Base-by-base conservation (phyloP, 2,113 vertebrate species). In the Hippocampus mohnikei region DNA sequence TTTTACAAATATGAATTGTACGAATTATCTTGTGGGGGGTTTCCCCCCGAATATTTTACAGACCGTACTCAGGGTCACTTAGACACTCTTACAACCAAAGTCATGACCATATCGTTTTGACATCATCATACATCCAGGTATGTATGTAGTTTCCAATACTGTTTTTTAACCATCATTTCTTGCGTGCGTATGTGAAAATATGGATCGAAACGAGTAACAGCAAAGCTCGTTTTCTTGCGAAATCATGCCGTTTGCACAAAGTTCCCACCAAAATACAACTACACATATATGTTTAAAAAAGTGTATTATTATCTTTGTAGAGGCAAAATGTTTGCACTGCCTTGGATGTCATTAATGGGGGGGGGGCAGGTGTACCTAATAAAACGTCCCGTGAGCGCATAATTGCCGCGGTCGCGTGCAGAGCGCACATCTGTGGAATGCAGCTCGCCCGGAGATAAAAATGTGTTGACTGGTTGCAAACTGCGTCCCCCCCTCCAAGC, bases 341-440 rank as follows among this genome's bases (percentile, higher is more conserved):
- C 11, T 23, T 9, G 10, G 50, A 52, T 58, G 55, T 40, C 20
- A n/a, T 62, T 21, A 40, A 15, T 13, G 63, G 8, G n/a, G 7
- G 41, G n/a, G n/a, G n/a, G 8, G 42, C 63, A 65, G 42, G 42
- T 65, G 63, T 65, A 27, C 63, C 63, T 65, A 48, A 65, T 65
- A 65, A 65, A 65, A 33, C 13, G 42, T 25, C 63, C 63, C 12
- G 9, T 0, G 42, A 44, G 62, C 2, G 6, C 27, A 25, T 65
- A 65, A 65, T 65, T 65, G 33, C 40, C 40, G 13, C 8, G 63
- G 63, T 41, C 13, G 63, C 63, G 23, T 65, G 63, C 63, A 52
- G 73, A 83, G 85, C 87, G 87, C 87, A 80, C 87, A 89, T 88
- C 87, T 87, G 87, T 75, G 81, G 76, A 72, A 66, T 73, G 50